Base-by-base conservation (phyloP, 2,888 invertebrate genomes). In the Spisula subtruncata region DNA sequence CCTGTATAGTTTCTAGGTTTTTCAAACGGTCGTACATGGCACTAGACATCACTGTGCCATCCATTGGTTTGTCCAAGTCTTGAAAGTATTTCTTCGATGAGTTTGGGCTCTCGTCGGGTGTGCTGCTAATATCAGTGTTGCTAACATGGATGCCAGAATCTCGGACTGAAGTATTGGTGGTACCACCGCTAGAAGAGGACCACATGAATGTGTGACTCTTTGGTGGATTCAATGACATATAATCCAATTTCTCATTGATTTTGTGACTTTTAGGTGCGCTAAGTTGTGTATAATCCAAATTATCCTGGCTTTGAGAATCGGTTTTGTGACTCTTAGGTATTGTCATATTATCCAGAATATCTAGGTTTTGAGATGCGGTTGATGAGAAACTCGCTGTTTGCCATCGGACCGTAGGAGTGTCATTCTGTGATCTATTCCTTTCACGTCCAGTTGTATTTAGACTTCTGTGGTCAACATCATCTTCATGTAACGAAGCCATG, bases 181-280 rank as follows among this genome's bases (percentile, higher is more conserved):
- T 25, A 14, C 75, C 32, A 32, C 75, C 32, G 35, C 75, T 32
- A 16, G 32, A 16, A 71, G 71, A 29, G n/a, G 60, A 60, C 75
- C 75, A 75, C 75, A 75, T 75, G 16, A 75, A 75, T 18, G 75
- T 75, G 35, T 75, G 75, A 75, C 75, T 75, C 32, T 75, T 75
- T 0, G 75, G 75, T 32, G 75, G 75, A 2, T 32, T 75, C 1
- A 75, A 20, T 18, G 12, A 18, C 6, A 32, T 75, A 14, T 35
- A 35, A 16, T 75, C 75, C 32, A 25, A 25, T 25, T 18, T n/a
- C 20, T 56, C 56, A 18, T 56, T 56, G 4, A 18, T 56, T 41
- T 41, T 75, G 35, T 75, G 75, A 75, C 75, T 75, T 32, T 75
- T 75, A 1, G 75, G 75, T 32, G 75, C 35, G 4, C 16, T 75